Percentiles rank a stretch among this genome's conserved stretches.
Conservation (phyloP, 2,113 vertebrate species). For the Ammospiza caudacuta region DNA sequence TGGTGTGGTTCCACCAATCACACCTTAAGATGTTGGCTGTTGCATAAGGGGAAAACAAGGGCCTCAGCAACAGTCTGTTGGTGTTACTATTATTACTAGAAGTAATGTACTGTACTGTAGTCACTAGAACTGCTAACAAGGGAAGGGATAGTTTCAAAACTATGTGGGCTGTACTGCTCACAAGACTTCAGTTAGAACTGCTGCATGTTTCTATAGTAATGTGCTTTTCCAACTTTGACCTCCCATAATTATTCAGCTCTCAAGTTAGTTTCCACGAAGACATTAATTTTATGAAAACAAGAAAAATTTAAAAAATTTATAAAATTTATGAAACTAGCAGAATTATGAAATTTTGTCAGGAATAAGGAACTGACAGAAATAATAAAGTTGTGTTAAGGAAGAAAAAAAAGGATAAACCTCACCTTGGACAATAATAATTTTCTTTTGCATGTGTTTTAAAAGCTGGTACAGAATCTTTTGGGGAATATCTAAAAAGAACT, state of each 20-base stretch:
- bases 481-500: neutral
- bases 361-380: neutral
- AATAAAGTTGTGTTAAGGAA: neutral
- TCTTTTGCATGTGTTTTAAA: neutral
- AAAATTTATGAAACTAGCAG: neutral
- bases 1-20: neutral
- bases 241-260: neutral
- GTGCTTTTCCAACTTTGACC: neutral
- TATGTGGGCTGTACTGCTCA: neutral
- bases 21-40: neutral
- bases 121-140: neutral
- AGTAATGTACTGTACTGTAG: neutral
- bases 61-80: neutral
- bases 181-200: neutral
- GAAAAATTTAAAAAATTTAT: neutral
- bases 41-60: neutral
- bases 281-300: neutral
- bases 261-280: neutral
- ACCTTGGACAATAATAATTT: neutral
- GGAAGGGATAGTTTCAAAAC: neutral
- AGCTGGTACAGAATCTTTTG: neutral
- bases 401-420: neutral
- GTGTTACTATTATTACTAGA: neutral
- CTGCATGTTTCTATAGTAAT: neutral
- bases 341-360: neutral